Evolutionary conservation across 2,888 invertebrate species (phyloP), one percentile per base, ranked within the genome.

Genomic region (Lepidocyrtinus sp.): DNA sequence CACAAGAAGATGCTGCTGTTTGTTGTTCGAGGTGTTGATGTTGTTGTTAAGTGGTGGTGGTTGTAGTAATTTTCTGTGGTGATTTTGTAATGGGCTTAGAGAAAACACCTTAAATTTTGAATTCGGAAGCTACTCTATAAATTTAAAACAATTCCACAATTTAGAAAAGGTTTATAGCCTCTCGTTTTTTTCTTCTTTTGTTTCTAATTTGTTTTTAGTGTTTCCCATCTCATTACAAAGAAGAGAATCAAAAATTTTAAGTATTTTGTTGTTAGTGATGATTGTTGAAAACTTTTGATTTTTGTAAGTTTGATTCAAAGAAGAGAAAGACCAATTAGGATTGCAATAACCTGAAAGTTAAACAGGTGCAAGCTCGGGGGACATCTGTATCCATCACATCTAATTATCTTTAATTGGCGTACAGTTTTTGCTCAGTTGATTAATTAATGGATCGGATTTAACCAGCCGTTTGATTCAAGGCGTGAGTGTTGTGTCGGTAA

Each of bases 21-120:
- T 71, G 71, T 71, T 77, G 71, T 77, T 77, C 77, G 67, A 77
- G 77, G 77, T 77, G 67, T 71, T 77, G 76, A 76, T 76, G 77
- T 77, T 77, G 77, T 77, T 77, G 77, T 77, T 77, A 77, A 72
- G 77, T 77, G 77, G 65, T 77, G 71, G 71, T 63, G 12, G 74
- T 64, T 1, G 46, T 68, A 15, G 68, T 75, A 36, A 36, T 36
- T 36, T 36, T 36, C 36, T 36, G 12, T 36, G 12, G 36, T 36
- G 5, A 36, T 36, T 36, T 36, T 36, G 36, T 36, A 36, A 36
- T 36, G 36, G 36, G 36, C 36, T 12, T 7, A 36, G 36, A 36
- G 36, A 36, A 36, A 36, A 36, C 36, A 36, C 12, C 36, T 36
- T 36, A 36, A 36, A 7, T 36, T 36, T 36, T 36, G 5, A 36